Percentiles rank a stretch among this genome's conserved stretches.
phyloP scores from a whole-genome alignment of 2,888 invertebrate genomes.

The Periphyllus acericola region DNA sequence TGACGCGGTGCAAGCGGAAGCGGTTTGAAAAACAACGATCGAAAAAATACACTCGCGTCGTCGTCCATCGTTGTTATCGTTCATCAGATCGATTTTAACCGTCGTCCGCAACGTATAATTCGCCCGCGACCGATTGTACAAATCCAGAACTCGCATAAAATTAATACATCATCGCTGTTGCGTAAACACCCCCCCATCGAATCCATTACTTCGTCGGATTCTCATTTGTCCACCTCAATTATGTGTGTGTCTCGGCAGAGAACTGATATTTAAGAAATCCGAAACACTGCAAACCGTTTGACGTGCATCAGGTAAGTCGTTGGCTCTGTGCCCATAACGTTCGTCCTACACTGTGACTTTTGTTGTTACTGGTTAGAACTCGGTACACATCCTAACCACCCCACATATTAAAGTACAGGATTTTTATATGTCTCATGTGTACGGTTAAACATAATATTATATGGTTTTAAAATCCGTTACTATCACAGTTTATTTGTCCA shows the following conservation, averaged over 20 bases:
- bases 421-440: neutral
- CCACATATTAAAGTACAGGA: neutral
- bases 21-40: neutral
- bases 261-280: neutral
- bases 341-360: slow-evolving; percentile 21
- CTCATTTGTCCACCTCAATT: neutral
- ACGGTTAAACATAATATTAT: neutral
- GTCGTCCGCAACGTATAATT: neutral
- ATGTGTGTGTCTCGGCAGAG: neutral
- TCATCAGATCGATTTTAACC: neutral
- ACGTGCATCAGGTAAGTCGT: slow-evolving; percentile 32
- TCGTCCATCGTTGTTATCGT: neutral
- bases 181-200: neutral
- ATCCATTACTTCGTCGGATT: neutral
- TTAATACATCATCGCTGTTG: neutral
- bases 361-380: neutral
- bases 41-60: neutral
- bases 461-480: neutral
- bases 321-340: slow-evolving; percentile 40
- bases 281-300: neutral
- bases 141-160: neutral
- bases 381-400: neutral
- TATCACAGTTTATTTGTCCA: slow-evolving; percentile 26
- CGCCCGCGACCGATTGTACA: neutral
- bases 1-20: neutral